phyloP scores from a whole-genome alignment of 2,888 invertebrate species.

The Apomyelois bistriatella region DNA sequence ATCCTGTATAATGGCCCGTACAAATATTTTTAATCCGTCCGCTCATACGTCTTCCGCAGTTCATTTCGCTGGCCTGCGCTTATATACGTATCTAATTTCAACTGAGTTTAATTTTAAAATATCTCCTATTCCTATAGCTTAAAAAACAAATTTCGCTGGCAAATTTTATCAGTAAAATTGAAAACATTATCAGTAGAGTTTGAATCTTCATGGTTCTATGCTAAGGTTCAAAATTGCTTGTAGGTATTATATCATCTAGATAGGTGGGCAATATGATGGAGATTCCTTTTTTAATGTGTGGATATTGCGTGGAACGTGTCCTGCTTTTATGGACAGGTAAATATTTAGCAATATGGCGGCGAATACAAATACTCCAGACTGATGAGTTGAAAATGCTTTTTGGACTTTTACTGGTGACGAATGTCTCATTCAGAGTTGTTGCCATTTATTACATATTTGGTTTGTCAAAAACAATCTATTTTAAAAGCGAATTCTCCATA shows the following conservation, averaged over 20 bases:
- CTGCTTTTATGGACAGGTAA: conserved; percentile 55
- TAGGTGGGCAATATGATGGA: conserved; percentile 45
- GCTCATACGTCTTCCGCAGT: conserved; percentile 77
- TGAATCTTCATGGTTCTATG: conserved; percentile 16
- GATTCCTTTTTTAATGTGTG: conserved; percentile 56
- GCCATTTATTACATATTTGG: too few relatives aligned
- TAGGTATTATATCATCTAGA: conserved; percentile 37
- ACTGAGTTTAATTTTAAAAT: conserved; percentile 24
- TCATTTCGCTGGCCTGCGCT: conserved; percentile 69
- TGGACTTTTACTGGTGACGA: not conserved
- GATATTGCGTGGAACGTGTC: conserved; percentile 54
- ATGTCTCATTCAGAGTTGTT: not conserved
- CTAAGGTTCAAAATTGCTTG: conserved; percentile 26
- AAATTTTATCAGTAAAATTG: conserved; percentile 2
- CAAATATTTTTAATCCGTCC: conserved; percentile 78
- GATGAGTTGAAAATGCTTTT: not conserved
- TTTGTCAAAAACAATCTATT: too few relatives aligned
- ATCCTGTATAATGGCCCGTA: conserved; percentile 76
- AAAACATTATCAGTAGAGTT: conserved; percentile 21
- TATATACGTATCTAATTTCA: conserved; percentile 42
- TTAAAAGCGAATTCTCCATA: too few relatives aligned
- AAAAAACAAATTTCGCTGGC: conserved; percentile 25
- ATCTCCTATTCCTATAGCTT: conserved; percentile 23
- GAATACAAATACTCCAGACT: not conserved
- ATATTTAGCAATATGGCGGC: conserved; percentile 27